A percentile compares a stretch with the other conserved stretches of the same genome.
Evolutionary conservation across 1,140 invertebrate genomes (phyloP).

Genomic region (Panagrolaimus sp.): DNA sequence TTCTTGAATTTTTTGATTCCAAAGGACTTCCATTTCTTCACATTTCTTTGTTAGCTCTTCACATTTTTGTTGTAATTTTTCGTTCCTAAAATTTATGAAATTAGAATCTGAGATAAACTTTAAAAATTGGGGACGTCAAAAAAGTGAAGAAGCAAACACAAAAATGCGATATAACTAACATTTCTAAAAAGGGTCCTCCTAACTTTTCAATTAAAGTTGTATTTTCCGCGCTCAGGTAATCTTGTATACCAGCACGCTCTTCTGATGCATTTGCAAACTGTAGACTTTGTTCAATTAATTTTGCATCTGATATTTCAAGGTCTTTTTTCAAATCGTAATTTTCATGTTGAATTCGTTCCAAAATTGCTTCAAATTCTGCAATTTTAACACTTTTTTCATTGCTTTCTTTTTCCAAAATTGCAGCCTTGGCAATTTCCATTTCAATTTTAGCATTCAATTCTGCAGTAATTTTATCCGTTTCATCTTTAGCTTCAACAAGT

Average conservation of each 20-base stretch:
- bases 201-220: slow-evolving; percentile 4
- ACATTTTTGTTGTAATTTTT: slow-evolving; percentile 10
- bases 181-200: slow-evolving; percentile 14
- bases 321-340: background rate
- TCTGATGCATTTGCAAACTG: background rate
- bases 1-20: slow-evolving; percentile 9
- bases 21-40: slow-evolving; percentile 3
- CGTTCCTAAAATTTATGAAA: slow-evolving; percentile 6
- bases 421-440: background rate
- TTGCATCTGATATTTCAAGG: background rate
- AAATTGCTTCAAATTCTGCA: background rate
- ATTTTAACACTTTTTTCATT: background rate
- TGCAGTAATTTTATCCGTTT: background rate
- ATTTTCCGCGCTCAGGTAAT: background rate
- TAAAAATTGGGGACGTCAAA: background rate
- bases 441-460: slow-evolving; percentile 4
- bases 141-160: background rate
- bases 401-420: background rate
- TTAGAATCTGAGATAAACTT: background rate
- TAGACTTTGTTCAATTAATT: slow-evolving; percentile 2
- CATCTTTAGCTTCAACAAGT: slow-evolving; percentile 3
- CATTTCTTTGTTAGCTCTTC: background rate
- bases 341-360: background rate
- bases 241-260: background rate
- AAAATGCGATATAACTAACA: slow-evolving; percentile 5